Base-by-base conservation (phyloP, 2,797 vertebrate species). In the Darevskia mixta region DNA sequence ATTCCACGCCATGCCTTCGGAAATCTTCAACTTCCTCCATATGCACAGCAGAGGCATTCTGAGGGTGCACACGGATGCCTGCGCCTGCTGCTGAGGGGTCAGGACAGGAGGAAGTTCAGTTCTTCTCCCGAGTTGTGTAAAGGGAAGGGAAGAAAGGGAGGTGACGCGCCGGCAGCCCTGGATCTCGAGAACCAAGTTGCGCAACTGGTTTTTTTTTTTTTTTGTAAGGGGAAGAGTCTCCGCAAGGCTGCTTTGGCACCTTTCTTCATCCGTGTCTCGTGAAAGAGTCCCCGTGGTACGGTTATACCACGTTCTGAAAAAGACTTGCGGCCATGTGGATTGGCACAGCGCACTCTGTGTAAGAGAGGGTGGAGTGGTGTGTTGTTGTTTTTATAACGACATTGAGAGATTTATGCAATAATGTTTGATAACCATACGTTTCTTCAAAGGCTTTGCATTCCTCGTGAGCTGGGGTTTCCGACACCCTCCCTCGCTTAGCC, bases 1-100 rank as follows among this genome's bases (percentile, higher is more conserved):
- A 87, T 99, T 99, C 95, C 99, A 99, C 0, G 98, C 98, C 6
- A 99, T 99, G 99, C 98, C 99, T 77, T 97, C 98, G 0, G 99
- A 99, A 95, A 98, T 99, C 90, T 99, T 99, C 95, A 99, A 98
- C 95, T 99, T 99, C 92, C 97, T 99, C 78, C 99, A 98, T 96
- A 98, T 99, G 98, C 99, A 99, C 89, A 98, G 98, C 89, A 98
- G 98, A 1, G 99, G 99, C 82, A 98, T 99, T 92, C 92, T 99
- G 83, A 96, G 97, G 0, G 98, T 99, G n/a, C 99, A 99, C 95
- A 99, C 98, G 0, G 98, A 97, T 49, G 94, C 95, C 86, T 99
- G 99, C 92, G 98, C 96, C 94, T 98, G 98, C 97, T 97, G 95
- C 89, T 97, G 95, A 71, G 73, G 79, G 32, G 78, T 55, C 49